phyloP scores from a whole-genome alignment of 2,888 invertebrate species.

The Eumerus sabulonum region DNA sequence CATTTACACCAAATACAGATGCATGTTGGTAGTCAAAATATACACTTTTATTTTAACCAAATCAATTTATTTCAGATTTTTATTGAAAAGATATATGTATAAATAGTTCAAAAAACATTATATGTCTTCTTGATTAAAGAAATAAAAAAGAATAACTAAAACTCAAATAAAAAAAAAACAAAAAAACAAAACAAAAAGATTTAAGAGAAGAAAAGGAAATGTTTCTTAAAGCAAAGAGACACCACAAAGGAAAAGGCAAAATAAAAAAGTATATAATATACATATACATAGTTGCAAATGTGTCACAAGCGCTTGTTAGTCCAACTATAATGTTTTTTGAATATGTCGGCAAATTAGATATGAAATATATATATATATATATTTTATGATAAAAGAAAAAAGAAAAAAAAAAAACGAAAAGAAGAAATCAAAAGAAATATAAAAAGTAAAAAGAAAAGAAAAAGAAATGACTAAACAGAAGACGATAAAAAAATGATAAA shows the following conservation, averaged over 20 bases:
- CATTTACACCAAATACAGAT: constrained; percentile 57
- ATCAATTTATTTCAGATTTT: constrained; percentile 80
- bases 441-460: constrained; percentile 53
- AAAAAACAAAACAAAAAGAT: constrained; percentile 71
- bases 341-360: constrained; percentile 71
- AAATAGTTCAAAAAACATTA: constrained; percentile 79
- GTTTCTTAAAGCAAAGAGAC: constrained; percentile 70
- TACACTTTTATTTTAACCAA: constrained; percentile 75
- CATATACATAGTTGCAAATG: constrained; percentile 57
- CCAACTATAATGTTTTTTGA: constrained; percentile 79
- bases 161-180: constrained; percentile 69
- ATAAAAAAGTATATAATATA: constrained; percentile 69
- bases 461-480: constrained; percentile 34
- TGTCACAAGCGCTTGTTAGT: constrained; percentile 67
- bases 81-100: constrained; percentile 74
- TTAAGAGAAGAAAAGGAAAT: constrained; percentile 72
- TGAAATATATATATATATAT: constrained; percentile 70
- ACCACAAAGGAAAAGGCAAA: constrained; percentile 68
- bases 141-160: constrained; percentile 70
- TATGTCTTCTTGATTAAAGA: constrained; percentile 76
- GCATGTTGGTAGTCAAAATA: constrained; percentile 59
- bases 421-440: constrained; percentile 67
- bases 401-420: constrained; percentile 61
- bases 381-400: constrained; percentile 68
- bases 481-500: constrained; percentile 48